Evolutionary conservation across 2,113 vertebrate genomes (phyloP), one percentile per base, ranked within the genome.

Genomic region (Serilophus lunatus): DNA sequence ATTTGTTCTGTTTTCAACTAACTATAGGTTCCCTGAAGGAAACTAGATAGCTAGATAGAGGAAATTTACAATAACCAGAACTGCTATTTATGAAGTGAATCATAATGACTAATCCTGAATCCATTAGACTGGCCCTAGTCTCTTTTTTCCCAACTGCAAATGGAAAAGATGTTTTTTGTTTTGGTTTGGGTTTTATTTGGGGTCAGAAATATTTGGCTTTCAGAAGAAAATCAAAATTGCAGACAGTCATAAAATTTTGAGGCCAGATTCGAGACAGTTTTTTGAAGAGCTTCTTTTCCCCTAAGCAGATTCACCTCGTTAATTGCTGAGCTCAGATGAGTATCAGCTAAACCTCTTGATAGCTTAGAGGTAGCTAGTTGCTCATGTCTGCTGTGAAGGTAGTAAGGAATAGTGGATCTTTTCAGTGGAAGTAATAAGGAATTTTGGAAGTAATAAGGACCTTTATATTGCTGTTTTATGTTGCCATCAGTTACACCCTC

Each of bases 81-180:
- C 29, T 92, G 36, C 57, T 77, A 61, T 87, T 88, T 94, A 49
- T 81, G 24, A 92, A 90, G 63, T 70, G 85, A 96, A 96, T 92
- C 63, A 81, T 69, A 83, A 75, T 90, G 64, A 83, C 51, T 93
- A 93, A 95, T 82, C 22, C 60, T 86, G 71, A 86, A 92, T 44
- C 24, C 54, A 65, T 59, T 59, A 88, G 47, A 26, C 26, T 82
- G 22, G 18, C 8, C 63, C 77, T 87, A 35, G 35, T 78, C 44
- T 77, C 68, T 80, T 82, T n/a, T 93, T 63, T 12, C 36, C 54
- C 64, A 70, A 25, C 3, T 85, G 24, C 26, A 74, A 91, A 74
- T 57, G 42, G 59, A 93, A 92, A 88, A 71, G 63, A 66, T 71
- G 8, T 5, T 74, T 83, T 78, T 85, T 60, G 49, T 45, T 92